Percentiles rank a stretch among this genome's conserved stretches.
phyloP scores from a whole-genome alignment of 2,113 vertebrate species.

The Papio anubis region DNA sequence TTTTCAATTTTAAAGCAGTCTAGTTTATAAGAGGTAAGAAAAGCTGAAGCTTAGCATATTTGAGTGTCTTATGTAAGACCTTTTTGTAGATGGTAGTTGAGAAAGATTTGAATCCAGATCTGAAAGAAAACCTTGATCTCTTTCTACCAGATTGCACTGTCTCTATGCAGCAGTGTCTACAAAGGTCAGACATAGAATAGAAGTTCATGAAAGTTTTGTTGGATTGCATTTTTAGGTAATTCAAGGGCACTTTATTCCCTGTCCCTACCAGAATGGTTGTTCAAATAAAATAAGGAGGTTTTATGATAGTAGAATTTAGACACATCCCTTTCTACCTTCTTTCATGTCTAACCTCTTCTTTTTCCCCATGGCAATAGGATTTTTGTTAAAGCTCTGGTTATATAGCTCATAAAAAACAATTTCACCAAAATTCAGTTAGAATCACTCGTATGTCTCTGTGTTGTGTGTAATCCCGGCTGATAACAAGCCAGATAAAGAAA shows the following conservation, averaged over 20 bases:
- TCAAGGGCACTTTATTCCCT: neutral
- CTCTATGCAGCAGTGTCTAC: neutral
- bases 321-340: neutral
- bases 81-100: neutral
- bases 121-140: neutral
- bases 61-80: neutral
- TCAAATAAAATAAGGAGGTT: slow-evolving; percentile 34
- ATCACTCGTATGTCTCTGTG: slow-evolving; percentile 44
- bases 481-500: slow-evolving; percentile 44
- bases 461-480: slow-evolving; percentile 41
- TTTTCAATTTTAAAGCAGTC: neutral
- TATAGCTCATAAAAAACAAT: slow-evolving; percentile 64
- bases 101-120: slow-evolving; percentile 33
- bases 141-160: neutral
- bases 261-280: neutral
- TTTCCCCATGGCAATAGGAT: neutral
- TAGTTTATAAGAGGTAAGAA: neutral
- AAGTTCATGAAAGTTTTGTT: neutral
- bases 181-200: neutral
- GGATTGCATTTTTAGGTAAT: neutral
- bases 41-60: neutral
- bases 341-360: neutral
- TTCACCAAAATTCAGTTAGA: slow-evolving; percentile 61
- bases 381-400: slow-evolving; percentile 64
- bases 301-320: slow-evolving; percentile 31